phyloP scores from a whole-genome alignment of 2,888 invertebrate genomes.

The Cheilosia vernalis region DNA sequence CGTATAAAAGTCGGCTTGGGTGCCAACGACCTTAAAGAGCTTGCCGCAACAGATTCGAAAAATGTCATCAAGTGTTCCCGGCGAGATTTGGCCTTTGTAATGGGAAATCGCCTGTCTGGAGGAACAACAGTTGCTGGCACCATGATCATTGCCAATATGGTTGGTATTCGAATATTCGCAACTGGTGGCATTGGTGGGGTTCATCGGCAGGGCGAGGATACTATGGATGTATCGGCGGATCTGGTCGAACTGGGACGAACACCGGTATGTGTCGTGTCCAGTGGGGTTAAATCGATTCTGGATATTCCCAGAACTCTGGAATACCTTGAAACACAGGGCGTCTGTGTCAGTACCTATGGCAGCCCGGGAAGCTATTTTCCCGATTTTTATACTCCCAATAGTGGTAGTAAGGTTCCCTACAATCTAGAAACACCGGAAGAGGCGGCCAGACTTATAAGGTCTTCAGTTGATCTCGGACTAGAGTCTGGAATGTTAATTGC shows the following conservation, averaged over 20 bases:
- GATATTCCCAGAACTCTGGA: constrained; percentile 97
- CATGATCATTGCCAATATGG: constrained; percentile 91
- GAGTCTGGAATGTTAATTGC: constrained; percentile 92
- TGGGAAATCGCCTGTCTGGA: constrained; percentile 89
- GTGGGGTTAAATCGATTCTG: constrained; percentile 98
- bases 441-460: constrained; percentile 89
- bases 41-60: constrained; percentile 84
- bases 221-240: constrained; percentile 97
- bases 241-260: constrained; percentile 94
- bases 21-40: constrained; percentile 86
- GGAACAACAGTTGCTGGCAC: constrained; percentile 99
- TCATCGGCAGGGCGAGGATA: constrained; percentile 93
- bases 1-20: constrained; percentile 91
- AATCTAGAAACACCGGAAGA: constrained; percentile 86
- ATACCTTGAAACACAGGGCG: constrained; percentile 97
- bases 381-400: constrained; percentile 94
- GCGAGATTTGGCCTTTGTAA: constrained; percentile 91
- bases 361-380: constrained; percentile 90
- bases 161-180: constrained; percentile 95
- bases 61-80: constrained; percentile 92
- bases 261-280: constrained; percentile 95
- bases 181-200: constrained; percentile 96
- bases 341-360: constrained; percentile 92
- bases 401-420: constrained; percentile 90
- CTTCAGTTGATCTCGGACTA: constrained; percentile 85